These are phyloP conservation scores for Pachyramphus minor DNA, from an alignment of 2,113 vertebrate genomes.

Conservation along the genomic window DNA sequence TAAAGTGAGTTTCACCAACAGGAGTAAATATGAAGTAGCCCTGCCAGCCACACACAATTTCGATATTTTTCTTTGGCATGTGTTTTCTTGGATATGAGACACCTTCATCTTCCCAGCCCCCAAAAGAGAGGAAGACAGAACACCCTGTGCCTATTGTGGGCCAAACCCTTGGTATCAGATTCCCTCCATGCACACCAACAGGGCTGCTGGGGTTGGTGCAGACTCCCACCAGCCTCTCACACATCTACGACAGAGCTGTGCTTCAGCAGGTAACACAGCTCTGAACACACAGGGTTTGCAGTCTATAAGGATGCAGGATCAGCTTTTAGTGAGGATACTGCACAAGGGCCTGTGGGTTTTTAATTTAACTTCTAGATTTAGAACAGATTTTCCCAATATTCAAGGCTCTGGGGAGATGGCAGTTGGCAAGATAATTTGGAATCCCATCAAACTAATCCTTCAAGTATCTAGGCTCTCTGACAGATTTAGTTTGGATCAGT, in stretches of 20 bases:
- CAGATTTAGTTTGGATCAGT: background rate
- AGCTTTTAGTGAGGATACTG: background rate
- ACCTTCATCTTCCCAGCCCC: constrained; percentile 4
- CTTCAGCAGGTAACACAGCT: background rate
- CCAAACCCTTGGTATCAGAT: background rate
- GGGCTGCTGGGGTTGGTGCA: background rate
- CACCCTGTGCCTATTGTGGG: constrained; percentile 14
- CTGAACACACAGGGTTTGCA: background rate
- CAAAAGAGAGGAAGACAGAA: constrained; percentile 13
- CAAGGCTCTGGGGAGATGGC: background rate
- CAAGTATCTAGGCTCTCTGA: background rate
- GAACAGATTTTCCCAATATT: background rate
- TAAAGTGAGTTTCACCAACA: background rate
- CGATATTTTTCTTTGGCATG: background rate
- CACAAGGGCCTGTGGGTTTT: background rate
- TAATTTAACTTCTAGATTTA: background rate
- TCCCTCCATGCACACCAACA: background rate
- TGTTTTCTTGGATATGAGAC: background rate
- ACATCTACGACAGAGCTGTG: background rate
- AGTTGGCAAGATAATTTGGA: background rate
- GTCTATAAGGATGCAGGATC: background rate
- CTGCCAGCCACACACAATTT: background rate
- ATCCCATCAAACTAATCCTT: background rate
- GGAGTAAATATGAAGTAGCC: background rate
- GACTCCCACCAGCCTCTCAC: background rate